Base-by-base conservation (phyloP, 1,140 invertebrate species). In the Cardiocondyla obscurior region DNA sequence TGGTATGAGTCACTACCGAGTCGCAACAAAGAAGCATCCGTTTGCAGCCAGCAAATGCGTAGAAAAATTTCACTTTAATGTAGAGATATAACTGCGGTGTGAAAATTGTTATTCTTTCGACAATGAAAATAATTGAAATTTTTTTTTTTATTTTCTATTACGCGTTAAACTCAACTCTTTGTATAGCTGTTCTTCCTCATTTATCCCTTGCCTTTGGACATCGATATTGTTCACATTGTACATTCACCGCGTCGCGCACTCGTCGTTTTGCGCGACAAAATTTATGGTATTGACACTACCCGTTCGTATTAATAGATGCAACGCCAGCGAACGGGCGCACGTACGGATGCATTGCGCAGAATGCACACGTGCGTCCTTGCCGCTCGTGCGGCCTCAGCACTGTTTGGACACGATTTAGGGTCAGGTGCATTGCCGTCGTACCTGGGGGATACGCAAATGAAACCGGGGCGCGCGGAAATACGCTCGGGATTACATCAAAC, bases 261-360 rank as follows among this genome's bases (percentile, higher is more conserved):
- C 36, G 28, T 57, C 70, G 79, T 87, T 85, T 89, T 42, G 79
- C 49, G 8, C 51, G n/a, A 7, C 36, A 7, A 83, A 85, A 89
- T 89, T 89, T 89, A 85, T 85, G 55, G 64, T 87, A 87, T 85
- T 77, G 87, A 85, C 74, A 49, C 25, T 72, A 10, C 46, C 19
- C 22, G 79, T 89, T 89, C 53, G 82, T 85, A 89, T 89, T 87
- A 89, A 89, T 83, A 81, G 57, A 49, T 39, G 62, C 55, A 58
- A 69, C 51, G 30, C n/a, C 30, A 57, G 33, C 12, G 25, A 22
- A 33, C 46, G n/a, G 12, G 46, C 10, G 7, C 33, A 46, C 51
- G 65, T 83, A 81, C 49, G 22, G 25, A 22, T 16, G 58, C 58
- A n/a, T 62, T n/a, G 39, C n/a, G 39, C 39, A 33, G n/a, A 49